phyloP scores from a whole-genome alignment of 2,113 vertebrate species.

The Ibidorhyncha struthersii region DNA sequence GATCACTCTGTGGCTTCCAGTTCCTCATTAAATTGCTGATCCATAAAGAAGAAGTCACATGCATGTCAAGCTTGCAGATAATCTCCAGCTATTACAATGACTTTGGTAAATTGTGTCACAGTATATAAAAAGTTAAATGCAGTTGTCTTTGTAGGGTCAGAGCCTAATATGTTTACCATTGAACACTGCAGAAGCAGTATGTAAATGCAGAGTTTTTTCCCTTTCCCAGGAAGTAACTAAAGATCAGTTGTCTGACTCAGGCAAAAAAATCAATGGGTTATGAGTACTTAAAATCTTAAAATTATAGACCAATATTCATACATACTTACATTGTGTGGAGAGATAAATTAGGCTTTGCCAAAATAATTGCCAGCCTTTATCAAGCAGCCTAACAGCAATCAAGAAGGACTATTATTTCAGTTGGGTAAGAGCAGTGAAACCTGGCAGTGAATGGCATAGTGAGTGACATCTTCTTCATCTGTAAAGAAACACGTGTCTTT shows the following conservation, averaged over 20 bases:
- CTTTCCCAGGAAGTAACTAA: background rate
- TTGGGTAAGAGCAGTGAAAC: background rate
- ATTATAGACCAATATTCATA: background rate
- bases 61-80: background rate
- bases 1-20: background rate
- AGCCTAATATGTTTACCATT: background rate
- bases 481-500: rapidly evolving
- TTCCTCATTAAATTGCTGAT: background rate
- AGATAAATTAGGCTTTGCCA: background rate
- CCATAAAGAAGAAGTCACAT: background rate
- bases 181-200: background rate
- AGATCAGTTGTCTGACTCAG: background rate
- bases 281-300: background rate
- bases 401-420: background rate
- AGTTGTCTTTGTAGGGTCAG: background rate
- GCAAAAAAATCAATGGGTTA: background rate
- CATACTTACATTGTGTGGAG: background rate
- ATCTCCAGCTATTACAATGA: background rate
- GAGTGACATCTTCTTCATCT: background rate
- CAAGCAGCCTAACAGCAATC: background rate
- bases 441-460: background rate
- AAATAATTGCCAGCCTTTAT: background rate
- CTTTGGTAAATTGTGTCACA: background rate
- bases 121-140: background rate
- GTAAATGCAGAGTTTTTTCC: rapidly evolving